A percentile compares a stretch with the other conserved stretches of the same genome.
Conservation (phyloP, 1,140 invertebrate genomes). For the Trichonephila inaurata region DNA sequence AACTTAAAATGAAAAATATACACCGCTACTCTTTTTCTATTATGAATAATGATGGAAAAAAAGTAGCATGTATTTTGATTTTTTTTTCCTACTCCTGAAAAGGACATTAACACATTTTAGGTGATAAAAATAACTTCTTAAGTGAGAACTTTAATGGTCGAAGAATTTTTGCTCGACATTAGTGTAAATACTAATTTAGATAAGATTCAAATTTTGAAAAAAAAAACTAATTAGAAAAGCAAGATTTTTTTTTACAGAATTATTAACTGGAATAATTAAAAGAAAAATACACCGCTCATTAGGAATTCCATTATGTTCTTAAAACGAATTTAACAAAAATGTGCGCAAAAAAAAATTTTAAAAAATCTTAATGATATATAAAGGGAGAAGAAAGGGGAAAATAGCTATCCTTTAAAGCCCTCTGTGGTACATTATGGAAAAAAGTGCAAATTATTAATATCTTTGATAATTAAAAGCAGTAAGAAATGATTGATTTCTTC, state of each 20-base stretch:
- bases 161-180: conserved; percentile 7
- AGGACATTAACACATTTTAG: conserved; percentile 5
- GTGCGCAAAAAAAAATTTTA: neutral
- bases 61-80: neutral
- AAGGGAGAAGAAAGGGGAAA: neutral
- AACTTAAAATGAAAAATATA: conserved; percentile 5
- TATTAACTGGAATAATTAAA: neutral
- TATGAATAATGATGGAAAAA: conserved; percentile 12
- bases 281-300: neutral
- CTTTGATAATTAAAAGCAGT: too few relatives aligned
- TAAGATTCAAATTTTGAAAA: conserved; percentile 7
- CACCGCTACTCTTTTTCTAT: neutral
- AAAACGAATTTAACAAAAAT: neutral
- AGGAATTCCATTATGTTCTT: neutral
- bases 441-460: too few relatives aligned
- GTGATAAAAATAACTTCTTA: neutral
- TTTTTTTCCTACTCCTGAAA: neutral
- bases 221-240: neutral
- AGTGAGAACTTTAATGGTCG: neutral
- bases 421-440: too few relatives aligned
- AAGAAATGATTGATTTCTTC: too few relatives aligned
- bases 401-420: too few relatives aligned
- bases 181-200: conserved; percentile 27
- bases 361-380: neutral
- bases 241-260: neutral